phyloP scores from a whole-genome alignment of 2,888 invertebrate genomes.

The Peribatodes rhomboidaria region DNA sequence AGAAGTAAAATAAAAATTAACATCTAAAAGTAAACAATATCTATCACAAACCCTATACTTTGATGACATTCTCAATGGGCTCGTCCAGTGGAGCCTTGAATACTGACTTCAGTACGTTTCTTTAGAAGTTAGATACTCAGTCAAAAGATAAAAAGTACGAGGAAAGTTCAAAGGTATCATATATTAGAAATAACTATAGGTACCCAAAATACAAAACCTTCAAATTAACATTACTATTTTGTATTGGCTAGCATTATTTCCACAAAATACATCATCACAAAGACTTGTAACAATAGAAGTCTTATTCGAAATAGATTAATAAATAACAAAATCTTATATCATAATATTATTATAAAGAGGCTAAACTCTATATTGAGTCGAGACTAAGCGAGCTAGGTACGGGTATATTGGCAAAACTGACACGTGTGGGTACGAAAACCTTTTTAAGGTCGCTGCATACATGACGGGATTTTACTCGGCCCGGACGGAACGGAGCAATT shows the following conservation, averaged over 20 bases:
- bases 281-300: constrained; percentile 76
- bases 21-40: constrained; percentile 74
- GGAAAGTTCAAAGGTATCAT: constrained; percentile 23
- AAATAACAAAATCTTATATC: constrained; percentile 84
- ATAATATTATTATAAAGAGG: constrained; percentile 63
- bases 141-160: constrained; percentile 39
- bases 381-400: constrained; percentile 76
- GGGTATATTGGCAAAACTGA: constrained; percentile 72
- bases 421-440: constrained; percentile 17
- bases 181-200: constrained; percentile 35
- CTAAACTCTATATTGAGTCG: constrained; percentile 74
- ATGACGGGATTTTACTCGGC: no score
- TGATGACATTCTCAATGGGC: constrained; percentile 48
- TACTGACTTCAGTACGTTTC: constrained; percentile 57
- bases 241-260: constrained; percentile 56
- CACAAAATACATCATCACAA: constrained; percentile 73
- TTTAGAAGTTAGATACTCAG: constrained; percentile 30
- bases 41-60: constrained; percentile 73
- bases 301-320: constrained; percentile 81
- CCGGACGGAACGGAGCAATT: no score
- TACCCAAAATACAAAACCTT: constrained; percentile 46
- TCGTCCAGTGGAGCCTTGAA: constrained; percentile 51
- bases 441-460: no score
- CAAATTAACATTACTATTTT: constrained; percentile 30
- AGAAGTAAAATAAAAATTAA: constrained; percentile 53